phyloP scores from a whole-genome alignment of 2,797 vertebrate genomes.

The Eremophila alpestris region DNA sequence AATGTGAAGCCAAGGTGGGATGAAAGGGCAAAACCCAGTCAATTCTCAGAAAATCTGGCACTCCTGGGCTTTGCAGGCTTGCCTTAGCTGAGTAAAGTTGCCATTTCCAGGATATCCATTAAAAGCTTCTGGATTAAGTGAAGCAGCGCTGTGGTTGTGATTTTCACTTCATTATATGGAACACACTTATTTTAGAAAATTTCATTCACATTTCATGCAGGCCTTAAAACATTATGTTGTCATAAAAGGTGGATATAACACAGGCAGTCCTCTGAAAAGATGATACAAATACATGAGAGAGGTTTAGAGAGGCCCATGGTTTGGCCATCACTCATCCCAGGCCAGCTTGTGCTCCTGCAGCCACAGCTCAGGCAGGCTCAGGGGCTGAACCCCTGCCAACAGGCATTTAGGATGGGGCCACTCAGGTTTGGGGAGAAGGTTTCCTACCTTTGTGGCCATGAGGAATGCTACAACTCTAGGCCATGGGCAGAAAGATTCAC shows the following conservation, averaged over 20 bases:
- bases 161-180: background rate
- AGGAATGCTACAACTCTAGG: background rate
- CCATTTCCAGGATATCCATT: background rate
- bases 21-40: conserved; percentile 37
- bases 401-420: background rate
- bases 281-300: background rate
- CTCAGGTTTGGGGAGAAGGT: background rate
- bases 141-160: background rate
- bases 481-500: background rate
- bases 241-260: background rate
- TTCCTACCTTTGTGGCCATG: background rate
- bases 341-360: background rate
- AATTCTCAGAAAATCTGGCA: conserved; percentile 11
- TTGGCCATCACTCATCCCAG: background rate
- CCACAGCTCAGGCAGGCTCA: background rate
- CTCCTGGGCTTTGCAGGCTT: background rate
- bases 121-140: conserved; percentile 1
- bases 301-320: background rate
- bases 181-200: background rate
- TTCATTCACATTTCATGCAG: background rate
- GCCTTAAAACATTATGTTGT: background rate
- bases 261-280: background rate
- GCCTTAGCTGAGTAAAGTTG: background rate
- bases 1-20: conserved; percentile 44
- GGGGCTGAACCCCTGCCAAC: background rate